Evolutionary conservation across 2,888 invertebrate genomes (phyloP).

Genomic region (Ephialtes manifestator): DNA sequence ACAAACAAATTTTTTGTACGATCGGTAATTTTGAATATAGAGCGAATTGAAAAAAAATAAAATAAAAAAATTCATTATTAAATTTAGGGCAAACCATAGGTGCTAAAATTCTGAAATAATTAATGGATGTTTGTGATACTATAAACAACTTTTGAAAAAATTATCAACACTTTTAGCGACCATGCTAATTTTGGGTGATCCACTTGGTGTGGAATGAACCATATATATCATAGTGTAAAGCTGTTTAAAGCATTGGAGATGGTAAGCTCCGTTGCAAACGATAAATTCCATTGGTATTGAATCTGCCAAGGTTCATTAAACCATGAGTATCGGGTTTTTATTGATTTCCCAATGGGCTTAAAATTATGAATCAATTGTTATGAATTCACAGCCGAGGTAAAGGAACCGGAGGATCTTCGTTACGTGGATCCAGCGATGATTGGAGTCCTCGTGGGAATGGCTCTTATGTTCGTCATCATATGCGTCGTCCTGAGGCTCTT

Average conservation of each 20-base stretch:
- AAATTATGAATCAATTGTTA: conserved; percentile 9
- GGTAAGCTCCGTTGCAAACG: neutral
- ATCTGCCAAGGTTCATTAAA: conserved; percentile 31
- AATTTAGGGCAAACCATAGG: too few species aligned
- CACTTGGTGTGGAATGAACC: too few species aligned
- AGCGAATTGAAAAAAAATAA: too few species aligned
- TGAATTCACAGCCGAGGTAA: conserved; percentile 86
- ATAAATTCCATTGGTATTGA: neutral
- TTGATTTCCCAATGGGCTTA: neutral
- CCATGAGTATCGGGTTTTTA: neutral
- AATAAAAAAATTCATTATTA: too few species aligned
- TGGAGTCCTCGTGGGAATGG: conserved; percentile 95
- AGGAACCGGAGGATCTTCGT: conserved; percentile 89
- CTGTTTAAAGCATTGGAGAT: neutral
- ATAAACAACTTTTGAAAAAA: too few species aligned
- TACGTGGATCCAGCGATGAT: conserved; percentile 97
- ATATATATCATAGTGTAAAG: conserved; percentile 13
- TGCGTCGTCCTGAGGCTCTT: conserved; percentile 96
- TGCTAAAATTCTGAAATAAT: too few species aligned
- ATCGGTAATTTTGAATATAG: too few species aligned
- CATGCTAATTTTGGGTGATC: too few species aligned
- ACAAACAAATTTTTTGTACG: too few species aligned
- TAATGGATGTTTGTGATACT: too few species aligned
- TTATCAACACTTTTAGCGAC: too few species aligned
- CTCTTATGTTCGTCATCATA: conserved; percentile 97